Base-by-base conservation (phyloP, 2,113 vertebrate species). In the Thalassoma bifasciatum region DNA sequence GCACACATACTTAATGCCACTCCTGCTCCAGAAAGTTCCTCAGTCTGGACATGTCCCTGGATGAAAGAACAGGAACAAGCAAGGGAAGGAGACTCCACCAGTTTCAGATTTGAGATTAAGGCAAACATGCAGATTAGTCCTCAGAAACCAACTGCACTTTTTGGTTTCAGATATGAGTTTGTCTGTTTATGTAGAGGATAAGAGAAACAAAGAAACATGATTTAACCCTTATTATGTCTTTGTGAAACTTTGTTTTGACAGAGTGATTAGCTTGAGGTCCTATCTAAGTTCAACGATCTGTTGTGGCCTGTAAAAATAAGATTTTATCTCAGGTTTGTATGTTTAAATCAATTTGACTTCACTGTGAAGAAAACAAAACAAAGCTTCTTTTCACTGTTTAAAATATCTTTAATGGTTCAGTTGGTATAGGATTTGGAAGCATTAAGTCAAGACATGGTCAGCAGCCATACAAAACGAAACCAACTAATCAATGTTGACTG, bases 381-480 rank as follows among this genome's bases (percentile, higher is more conserved):
- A n/a, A 21, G 10, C 11, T 7, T 1, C 1, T 24, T 58, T 12
- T 37, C 22, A 73, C 72, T 52, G 80, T 91, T 92, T 91, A 88
- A 91, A 93, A 91, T 91, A 84, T 90, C 85, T 90, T 94, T 94
- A 93, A 93, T 94, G 90, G 89, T 93, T 92, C 91, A 93, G 86
- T 91, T 92, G 88, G 88, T 92, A 93, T 88, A 92, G 88, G 88
- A 90, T 92, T 94, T 93, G 93, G 92, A 94, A 93, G 93, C 93
- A 92, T 93, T 91, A 88, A 89, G 85, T 93, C 83, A 86, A 91
- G 82, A 93, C 87, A 91, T 88, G 84, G 86, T 90, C 84, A 92
- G 91, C 89, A 92, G 86, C 90, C 88, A 81, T 85, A 88, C 72
- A 83, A 89, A 90, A 89, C 63, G 8, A 77, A 91, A 89, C 65